Percentiles rank a stretch among this genome's conserved stretches.
These are phyloP conservation scores for Bubo scandiacus DNA, from an alignment of 2,113 vertebrate species.

Conservation along the genomic window DNA sequence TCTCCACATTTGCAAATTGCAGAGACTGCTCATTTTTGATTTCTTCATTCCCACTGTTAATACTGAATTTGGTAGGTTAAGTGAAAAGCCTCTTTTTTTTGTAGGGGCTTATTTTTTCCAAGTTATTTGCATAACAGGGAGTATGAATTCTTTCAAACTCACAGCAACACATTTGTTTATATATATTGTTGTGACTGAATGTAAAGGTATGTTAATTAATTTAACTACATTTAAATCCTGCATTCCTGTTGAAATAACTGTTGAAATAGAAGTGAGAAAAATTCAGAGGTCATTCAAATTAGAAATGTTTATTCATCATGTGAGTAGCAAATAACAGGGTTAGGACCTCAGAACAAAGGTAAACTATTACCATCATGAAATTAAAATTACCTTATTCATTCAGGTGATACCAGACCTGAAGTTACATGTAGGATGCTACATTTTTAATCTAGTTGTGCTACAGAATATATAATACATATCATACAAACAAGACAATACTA, in stretches of 20 bases:
- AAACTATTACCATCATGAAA: background rate
- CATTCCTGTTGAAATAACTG: background rate
- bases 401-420: background rate
- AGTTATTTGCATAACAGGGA: background rate
- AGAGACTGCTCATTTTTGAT: background rate
- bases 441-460: background rate
- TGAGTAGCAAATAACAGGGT: background rate
- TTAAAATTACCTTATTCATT: background rate
- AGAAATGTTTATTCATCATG: background rate
- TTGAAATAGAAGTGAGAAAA: background rate
- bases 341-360: background rate
- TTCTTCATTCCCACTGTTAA: background rate
- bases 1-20: background rate
- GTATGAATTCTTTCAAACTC: background rate
- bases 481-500: background rate
- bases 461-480: background rate
- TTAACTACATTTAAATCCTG: background rate
- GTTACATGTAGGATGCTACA: background rate
- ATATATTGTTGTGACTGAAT: background rate
- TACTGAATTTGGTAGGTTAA: background rate
- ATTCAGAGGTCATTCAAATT: background rate
- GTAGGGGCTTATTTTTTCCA: background rate
- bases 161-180: background rate
- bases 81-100: background rate
- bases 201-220: background rate